Base-by-base conservation (phyloP, 2,888 invertebrate genomes). In the Caenorhabditis afra region DNA sequence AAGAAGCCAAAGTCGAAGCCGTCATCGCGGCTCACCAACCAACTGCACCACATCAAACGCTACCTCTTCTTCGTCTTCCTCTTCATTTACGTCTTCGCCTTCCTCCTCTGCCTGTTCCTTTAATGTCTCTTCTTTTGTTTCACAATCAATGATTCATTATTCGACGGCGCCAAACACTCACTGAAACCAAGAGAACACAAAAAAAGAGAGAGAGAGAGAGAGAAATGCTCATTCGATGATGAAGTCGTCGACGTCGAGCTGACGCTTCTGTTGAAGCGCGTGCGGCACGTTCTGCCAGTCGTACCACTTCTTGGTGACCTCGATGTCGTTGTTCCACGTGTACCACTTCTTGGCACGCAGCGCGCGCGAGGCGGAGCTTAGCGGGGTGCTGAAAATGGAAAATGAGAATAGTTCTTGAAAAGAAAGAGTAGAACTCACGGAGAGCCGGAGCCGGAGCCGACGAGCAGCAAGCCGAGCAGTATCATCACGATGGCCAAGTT, bases 201-300 rank as follows among this genome's bases (percentile, higher is more conserved):
- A 41, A 5, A 23, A 23, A 23, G 22, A 16, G 47, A 49, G 22
- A 10, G 3, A 59, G 16, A 8, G 29, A 18, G 1, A 55, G 37
- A n/a, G 3, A 35, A 1, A 1, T 5, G 3, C n/a, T 59, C 37
- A 64, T 50, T 73, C 73, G 12, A 73, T 58, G 5, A 73, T 29
- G 35, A 64, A 53, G 64, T 64, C 64, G 39, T 64, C 47, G 0
- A 57, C 11, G 18, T 73, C 73, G 44, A 58, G 49, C 23, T 73
- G 68, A 23, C 74, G 67, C 23, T 74, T 75, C 39, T 75, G 74
- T 55, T 79, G 74, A 10, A 82, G 77, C 0, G 79, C 76, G 22
- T 73, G 59, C 20, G 84, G 81, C 57, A 81, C 57, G 52, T 82
- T 80, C 62, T 86, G 86, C 86, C 86, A 86, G 67, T 86, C 86